Evolutionary conservation across 2,888 invertebrate species (phyloP).

Genomic region (Drosophila lacicola): DNA sequence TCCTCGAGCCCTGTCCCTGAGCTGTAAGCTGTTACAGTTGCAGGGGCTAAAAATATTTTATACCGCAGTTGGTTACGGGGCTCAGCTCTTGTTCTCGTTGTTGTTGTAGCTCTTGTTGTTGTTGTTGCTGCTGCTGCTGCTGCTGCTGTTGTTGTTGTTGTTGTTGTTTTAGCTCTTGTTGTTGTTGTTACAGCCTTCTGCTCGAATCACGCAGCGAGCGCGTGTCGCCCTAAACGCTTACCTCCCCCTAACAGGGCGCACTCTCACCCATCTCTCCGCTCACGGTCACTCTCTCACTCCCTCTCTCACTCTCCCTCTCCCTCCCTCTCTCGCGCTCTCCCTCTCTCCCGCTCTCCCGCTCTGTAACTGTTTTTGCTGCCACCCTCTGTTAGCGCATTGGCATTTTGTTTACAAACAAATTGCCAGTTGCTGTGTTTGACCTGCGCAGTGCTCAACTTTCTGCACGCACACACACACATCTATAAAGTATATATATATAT

Average conservation of each 20-base stretch:
- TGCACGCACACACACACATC: not conserved
- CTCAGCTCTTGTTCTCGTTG: conserved; percentile 1
- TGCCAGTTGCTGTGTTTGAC: conserved; percentile 68
- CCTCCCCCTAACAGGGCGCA: not conserved
- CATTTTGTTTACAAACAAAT: conserved; percentile 75
- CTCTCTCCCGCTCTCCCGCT: conserved; percentile 1
- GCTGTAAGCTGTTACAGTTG: conserved; percentile 2
- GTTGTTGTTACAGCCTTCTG: not conserved
- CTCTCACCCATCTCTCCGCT: not conserved
- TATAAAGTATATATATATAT: not conserved
- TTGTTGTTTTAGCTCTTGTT: not conserved
- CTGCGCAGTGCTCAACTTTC: conserved; percentile 62
- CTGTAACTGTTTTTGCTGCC: conserved; percentile 1
- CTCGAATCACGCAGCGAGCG: conserved; percentile 35
- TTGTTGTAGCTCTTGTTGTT: not conserved
- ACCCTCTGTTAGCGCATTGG: conserved; percentile 46
- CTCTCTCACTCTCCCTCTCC: not conserved
- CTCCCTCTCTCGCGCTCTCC: not conserved
- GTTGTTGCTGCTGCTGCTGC: conserved; percentile 8
- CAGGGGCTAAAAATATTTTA: conserved; percentile 43
- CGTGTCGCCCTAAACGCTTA: conserved; percentile 10
- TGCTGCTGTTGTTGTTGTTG: conserved; percentile 9
- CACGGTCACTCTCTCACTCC: not conserved
- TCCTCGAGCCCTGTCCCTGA: not conserved
- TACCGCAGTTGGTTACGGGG: conserved; percentile 43